Evolutionary conservation across 2,113 vertebrate species (phyloP), one percentile per base, ranked within the genome.

Genomic region (Psammodynastes pulverulentus): DNA sequence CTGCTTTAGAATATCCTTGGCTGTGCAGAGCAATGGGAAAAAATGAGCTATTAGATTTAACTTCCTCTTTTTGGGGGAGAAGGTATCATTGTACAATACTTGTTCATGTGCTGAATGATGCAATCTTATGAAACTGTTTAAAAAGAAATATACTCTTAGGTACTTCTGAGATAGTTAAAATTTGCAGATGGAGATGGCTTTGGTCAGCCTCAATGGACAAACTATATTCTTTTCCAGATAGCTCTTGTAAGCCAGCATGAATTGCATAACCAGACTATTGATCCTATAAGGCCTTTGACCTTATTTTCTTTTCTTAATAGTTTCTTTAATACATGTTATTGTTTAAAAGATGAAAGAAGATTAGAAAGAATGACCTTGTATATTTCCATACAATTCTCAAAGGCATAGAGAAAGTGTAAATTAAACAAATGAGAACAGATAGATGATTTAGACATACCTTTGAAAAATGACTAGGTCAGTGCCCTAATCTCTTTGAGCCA

Each of bases 351-450:
- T 7, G 1, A 48, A 86, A 48, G 29, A 91, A 89, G 1, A 2
- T 19, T 0, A 88, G 1, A 62, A 1, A 24, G 24, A 79, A 86
- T 3, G 3, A 0, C 0, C 56, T 0, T 39, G 56, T 58, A 95
- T 26, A n/a, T 89, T 56, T 91, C 92, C 53, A 87, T 4, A 51
- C 13, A 54, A n/a, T 2, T 92, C 52, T 85, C 15, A 87, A 90
- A 58, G 29, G 3, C 67, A 79, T 4, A 17, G 5, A 45, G 23
- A 94, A 48, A 91, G 21, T 91, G 89, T 7, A 21, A 24, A 53
- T 90, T 91, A 95, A 94, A 90, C 51, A 29, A n/a, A 87, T 1
- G 0, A 94, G 29, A 3, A 86, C 72, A 1, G 62, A 86, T 90
- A 2, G 34, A 88, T 91, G 45, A 15, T 58, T n/a, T 45, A 51